A percentile compares a stretch with the other conserved stretches of the same genome.
phyloP scores from a whole-genome alignment of 1,140 invertebrate species.

The Drosophila pachea region DNA sequence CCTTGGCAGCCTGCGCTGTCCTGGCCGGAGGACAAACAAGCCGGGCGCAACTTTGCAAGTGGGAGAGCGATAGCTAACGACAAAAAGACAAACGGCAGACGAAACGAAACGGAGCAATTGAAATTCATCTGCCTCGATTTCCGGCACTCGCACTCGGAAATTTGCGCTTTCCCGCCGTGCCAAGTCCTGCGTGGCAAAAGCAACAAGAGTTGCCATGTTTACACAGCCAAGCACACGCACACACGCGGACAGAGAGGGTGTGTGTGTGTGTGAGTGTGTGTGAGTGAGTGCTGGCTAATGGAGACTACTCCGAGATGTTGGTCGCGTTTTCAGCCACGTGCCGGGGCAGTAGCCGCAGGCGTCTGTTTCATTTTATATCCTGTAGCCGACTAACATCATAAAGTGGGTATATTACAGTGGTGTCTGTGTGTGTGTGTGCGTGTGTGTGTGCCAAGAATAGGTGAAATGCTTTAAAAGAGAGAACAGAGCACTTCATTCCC shows the following conservation, averaged over 20 bases:
- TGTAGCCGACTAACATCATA: background rate
- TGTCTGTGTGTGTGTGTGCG: background rate
- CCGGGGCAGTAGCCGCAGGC: conserved; percentile 39
- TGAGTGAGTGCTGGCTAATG: background rate
- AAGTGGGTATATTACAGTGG: conserved; percentile 17
- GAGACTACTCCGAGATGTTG: conserved; percentile 12
- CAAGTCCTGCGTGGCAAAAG: conserved; percentile 19
- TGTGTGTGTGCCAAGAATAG: background rate
- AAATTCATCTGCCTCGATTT: conserved; percentile 74
- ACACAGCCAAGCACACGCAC: conserved; percentile 31
- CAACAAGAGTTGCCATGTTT: conserved; percentile 51
- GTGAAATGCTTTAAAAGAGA: background rate
- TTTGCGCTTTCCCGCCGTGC: conserved; percentile 43
- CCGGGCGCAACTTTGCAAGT: background rate
- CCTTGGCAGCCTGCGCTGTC: conserved; percentile 51
- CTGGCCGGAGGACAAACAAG: conserved; percentile 57
- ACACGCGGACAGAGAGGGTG: background rate
- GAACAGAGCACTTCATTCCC: background rate
- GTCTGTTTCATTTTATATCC: conserved; percentile 27
- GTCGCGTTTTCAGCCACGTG: conserved; percentile 67
- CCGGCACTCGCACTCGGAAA: conserved; percentile 49
- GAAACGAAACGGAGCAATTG: conserved; percentile 46
- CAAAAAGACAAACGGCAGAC: conserved; percentile 40
- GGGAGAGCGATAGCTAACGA: background rate
- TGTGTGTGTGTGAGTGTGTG: background rate